Evolutionary conservation across 2,113 vertebrate species (phyloP), one percentile per base, ranked within the genome.

Genomic region (Epinephelus cyanopodus): DNA sequence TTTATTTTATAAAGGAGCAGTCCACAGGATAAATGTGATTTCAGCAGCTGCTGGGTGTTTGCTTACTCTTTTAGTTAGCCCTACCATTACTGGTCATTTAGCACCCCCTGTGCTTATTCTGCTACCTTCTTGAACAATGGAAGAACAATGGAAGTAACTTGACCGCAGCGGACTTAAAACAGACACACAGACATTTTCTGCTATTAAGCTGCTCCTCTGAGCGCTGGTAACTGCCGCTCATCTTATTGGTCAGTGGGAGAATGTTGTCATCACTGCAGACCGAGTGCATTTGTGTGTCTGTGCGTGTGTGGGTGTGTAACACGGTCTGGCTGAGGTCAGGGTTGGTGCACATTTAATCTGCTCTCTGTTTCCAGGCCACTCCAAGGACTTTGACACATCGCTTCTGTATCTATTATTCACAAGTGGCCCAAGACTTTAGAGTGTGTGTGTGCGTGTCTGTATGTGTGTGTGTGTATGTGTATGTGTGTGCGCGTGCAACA

Each of bases 401-500:
- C 81, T 80, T 81, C 72, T 72, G 71, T 81, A 90, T 93, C 80
- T 85, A 91, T 93, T 87, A 91, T 94, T 93, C 78, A 95, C 53
- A 58, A 86, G 86, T 67, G 75, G 69, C 33, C 57, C 6, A 52
- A 87, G 76, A 79, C 80, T 50, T 69, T 79, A 11, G 45, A 53
- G 53, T 39, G 66, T 63, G 53, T 39, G 72, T 63, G 39, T 39
- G 73, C 5, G 25, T 70, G 62, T 19, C 2, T 18, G 33, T 29
- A 4, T 29, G 53, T 39, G 72, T 63, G 39, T 45, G 75, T 5
- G 25, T 69, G 62, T 18, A 1, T 18, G 25, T 4, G 53, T 39
- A 69, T 63, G 39, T 39, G 75, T 4, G n/a, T 65, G 56, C 7
- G 2, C 14, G 33, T n/a, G 15, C 19, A 12, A 60, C 6, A 29